These are phyloP conservation scores for Cataglyphis altisquamis DNA, from an alignment of 2,888 invertebrate genomes.

Conservation along the genomic window DNA sequence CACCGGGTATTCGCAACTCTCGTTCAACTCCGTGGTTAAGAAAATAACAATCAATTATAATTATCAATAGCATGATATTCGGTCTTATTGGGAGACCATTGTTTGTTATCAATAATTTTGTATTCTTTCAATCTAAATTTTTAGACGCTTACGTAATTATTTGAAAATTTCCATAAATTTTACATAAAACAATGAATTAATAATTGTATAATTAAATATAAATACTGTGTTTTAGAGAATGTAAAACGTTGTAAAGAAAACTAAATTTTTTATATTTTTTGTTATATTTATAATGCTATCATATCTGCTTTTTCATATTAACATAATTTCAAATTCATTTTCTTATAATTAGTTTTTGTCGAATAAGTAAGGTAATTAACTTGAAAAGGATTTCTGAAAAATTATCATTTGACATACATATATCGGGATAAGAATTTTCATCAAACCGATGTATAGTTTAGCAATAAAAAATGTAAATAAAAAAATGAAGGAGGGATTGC, in stretches of 20 bases:
- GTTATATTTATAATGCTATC: not conserved
- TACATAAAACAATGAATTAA: not conserved
- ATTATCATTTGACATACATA: not conserved
- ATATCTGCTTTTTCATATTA: not conserved
- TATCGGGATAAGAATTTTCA: slow-evolving; percentile 24
- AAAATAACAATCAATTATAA: slow-evolving; percentile 21
- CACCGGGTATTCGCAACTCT: slow-evolving; percentile 16
- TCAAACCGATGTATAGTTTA: slow-evolving; percentile 69
- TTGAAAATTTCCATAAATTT: not conserved
- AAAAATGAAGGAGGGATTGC: slow-evolving; percentile 75
- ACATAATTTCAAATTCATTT: not conserved
- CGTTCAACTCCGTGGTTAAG: not conserved
- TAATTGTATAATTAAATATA: slow-evolving; percentile 12
- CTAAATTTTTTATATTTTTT: not conserved
- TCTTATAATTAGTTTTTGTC: not conserved
- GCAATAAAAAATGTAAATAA: slow-evolving; percentile 77
- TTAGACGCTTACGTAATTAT: not conserved
- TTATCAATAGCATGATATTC: not conserved
- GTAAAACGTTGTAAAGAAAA: not conserved
- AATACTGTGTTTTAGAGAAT: not conserved
- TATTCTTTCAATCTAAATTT: not conserved
- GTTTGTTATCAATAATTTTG: not conserved
- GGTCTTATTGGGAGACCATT: not conserved
- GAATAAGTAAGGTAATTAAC: not conserved
- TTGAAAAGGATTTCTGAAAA: not conserved